Percentiles rank a stretch among this genome's conserved stretches.
Conservation (phyloP, 1,140 invertebrate genomes). For the Protaetia brevitarsis region DNA sequence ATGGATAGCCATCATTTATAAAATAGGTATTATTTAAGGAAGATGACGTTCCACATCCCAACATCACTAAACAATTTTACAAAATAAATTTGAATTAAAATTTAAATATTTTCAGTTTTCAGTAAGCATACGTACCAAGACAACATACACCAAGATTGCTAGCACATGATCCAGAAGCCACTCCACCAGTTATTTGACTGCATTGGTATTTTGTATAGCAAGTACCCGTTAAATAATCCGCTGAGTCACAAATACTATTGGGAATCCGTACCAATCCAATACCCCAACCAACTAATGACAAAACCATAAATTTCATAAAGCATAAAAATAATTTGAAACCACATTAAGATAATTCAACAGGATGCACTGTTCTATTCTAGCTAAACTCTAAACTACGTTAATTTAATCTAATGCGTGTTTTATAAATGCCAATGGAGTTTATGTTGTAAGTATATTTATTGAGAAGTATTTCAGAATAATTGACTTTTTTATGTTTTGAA, state of each 20-base stretch:
- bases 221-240: neutral
- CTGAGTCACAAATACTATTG: neutral
- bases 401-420: too few species aligned
- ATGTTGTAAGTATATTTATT: too few species aligned
- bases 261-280: constrained; percentile 6
- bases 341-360: too few species aligned
- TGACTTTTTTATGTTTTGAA: too few species aligned
- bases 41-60: constrained; percentile 64
- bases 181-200: neutral
- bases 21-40: constrained; percentile 81
- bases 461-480: too few species aligned
- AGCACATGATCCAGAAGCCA: constrained; percentile 1
- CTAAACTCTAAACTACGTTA: too few species aligned
- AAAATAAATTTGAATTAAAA: neutral
- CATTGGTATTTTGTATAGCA: constrained; percentile 16
- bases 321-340: too few species aligned
- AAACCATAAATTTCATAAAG: constrained; percentile 6
- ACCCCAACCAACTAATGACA: neutral
- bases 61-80: constrained; percentile 56
- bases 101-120: neutral
- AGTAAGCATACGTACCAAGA: constrained; percentile 11
- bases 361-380: too few species aligned
- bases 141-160: constrained; percentile 14
- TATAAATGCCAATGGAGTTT: too few species aligned
- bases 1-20: constrained; percentile 68